These are phyloP conservation scores for Atlantisia rogersi DNA, from an alignment of 2,113 vertebrate genomes.

Conservation along the genomic window DNA sequence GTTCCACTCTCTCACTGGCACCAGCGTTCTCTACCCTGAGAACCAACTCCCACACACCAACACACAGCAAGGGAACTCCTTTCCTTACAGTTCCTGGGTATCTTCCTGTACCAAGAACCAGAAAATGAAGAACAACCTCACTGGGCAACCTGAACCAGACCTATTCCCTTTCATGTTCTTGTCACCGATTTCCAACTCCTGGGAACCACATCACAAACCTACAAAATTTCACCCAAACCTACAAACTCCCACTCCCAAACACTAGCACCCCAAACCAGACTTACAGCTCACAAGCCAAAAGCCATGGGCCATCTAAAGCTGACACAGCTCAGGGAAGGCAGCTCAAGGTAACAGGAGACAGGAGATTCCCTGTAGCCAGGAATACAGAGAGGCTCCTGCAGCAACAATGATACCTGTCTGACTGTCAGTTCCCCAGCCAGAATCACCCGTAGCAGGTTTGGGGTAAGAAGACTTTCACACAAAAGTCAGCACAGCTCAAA, in stretches of 20 bases:
- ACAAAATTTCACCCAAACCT: background rate
- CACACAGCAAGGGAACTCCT: background rate
- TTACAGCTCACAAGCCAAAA: background rate
- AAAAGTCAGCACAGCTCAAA: background rate
- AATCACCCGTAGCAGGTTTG: background rate
- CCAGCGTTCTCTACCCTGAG: background rate
- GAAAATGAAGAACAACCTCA: background rate
- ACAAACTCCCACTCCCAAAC: background rate
- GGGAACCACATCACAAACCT: background rate
- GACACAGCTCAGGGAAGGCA: background rate
- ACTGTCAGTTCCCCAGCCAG: background rate
- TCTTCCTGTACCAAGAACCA: background rate
- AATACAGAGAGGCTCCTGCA: background rate
- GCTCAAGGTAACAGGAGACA: background rate
- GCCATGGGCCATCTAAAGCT: background rate
- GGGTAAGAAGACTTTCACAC: background rate
- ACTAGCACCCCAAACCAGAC: background rate
- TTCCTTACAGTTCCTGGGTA: background rate
- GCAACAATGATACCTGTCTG: background rate
- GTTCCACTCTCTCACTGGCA: background rate
- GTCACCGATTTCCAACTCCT: background rate
- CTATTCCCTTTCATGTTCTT: background rate
- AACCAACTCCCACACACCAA: slow-evolving; percentile 29
- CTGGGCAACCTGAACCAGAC: background rate
- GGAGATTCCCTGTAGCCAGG: background rate